These are phyloP conservation scores for Lepidonotus clava DNA, from an alignment of 2,888 invertebrate genomes.

Conservation along the genomic window DNA sequence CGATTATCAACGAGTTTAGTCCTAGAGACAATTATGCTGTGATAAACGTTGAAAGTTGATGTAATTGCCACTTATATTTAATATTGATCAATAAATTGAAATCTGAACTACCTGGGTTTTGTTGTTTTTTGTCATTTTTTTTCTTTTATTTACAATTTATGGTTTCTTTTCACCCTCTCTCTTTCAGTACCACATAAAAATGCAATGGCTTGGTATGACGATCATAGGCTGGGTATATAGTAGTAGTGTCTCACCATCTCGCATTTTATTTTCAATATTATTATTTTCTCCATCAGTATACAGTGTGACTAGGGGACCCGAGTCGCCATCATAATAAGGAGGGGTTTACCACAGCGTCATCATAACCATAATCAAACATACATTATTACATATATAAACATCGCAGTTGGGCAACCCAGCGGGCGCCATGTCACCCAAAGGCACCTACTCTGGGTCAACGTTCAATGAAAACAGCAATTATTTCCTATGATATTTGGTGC, in stretches of 20 bases:
- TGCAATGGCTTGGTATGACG: constrained; percentile 45
- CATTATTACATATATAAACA: constrained; percentile 46
- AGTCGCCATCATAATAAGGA: constrained; percentile 48
- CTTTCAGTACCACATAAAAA: constrained; percentile 45
- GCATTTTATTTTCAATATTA: constrained; percentile 2
- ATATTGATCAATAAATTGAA: no score
- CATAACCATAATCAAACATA: constrained; percentile 30
- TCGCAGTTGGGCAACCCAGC: not conserved
- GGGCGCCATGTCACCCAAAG: not conserved
- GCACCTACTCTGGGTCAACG: constrained; percentile 24
- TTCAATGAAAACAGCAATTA: constrained; percentile 41
- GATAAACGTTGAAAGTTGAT: no score
- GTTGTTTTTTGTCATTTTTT: constrained; percentile 50
- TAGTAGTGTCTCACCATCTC: constrained; percentile 16
- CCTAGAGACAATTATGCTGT: no score
- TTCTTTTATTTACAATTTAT: constrained; percentile 51
- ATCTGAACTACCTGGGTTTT: no score
- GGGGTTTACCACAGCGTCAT: constrained; percentile 40
- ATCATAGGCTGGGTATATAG: constrained; percentile 37
- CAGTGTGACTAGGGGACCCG: constrained; percentile 46
- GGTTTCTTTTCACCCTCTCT: constrained; percentile 32
- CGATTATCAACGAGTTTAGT: no score
- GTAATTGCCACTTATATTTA: no score
- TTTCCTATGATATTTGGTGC: constrained; percentile 11
- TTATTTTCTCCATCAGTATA: constrained; percentile 32